phyloP scores from a whole-genome alignment of 2,888 invertebrate genomes.

The Eupithecia pulchellata region DNA sequence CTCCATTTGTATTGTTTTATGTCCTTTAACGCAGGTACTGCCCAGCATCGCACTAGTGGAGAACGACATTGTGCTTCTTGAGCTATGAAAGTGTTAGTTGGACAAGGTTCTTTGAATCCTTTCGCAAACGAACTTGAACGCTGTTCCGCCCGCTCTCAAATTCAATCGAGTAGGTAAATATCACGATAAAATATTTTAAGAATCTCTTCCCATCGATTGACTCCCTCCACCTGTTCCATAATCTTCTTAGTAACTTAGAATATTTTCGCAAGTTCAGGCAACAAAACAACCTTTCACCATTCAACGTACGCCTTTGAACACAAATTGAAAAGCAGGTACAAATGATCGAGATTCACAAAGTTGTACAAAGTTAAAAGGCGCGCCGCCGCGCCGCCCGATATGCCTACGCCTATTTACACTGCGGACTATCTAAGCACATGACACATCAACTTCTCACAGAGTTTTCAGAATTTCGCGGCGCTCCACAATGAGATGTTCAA shows the following conservation, averaged over 20 bases:
- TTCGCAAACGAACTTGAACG: slow-evolving; percentile 32
- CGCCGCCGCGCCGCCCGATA: slow-evolving; percentile 9
- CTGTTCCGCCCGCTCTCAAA: slow-evolving; percentile 18
- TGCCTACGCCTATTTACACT: slow-evolving; percentile 28
- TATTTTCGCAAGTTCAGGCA: slow-evolving; percentile 19
- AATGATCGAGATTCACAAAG: slow-evolving; percentile 25
- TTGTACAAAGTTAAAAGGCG: slow-evolving; percentile 28
- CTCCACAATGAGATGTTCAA: slow-evolving; percentile 36
- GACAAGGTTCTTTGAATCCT: slow-evolving; percentile 32
- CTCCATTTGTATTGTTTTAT: not conserved
- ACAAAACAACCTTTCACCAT: slow-evolving; percentile 23
- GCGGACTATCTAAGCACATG: slow-evolving; percentile 25
- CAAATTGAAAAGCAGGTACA: slow-evolving; percentile 28
- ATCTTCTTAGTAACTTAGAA: slow-evolving; percentile 11
- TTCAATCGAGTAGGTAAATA: slow-evolving; percentile 17
- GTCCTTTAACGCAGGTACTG: too few relatives aligned
- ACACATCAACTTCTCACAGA: slow-evolving; percentile 31
- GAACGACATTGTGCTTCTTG: too few relatives aligned
- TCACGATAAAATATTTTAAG: slow-evolving; percentile 18
- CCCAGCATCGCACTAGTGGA: too few relatives aligned
- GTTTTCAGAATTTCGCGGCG: slow-evolving; percentile 29
- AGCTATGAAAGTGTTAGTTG: too few relatives aligned
- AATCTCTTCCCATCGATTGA: slow-evolving; percentile 2
- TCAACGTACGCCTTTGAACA: slow-evolving; percentile 21
- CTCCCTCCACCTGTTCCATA: not conserved